Conservation (phyloP, 2,113 vertebrate species). For the Madoqua kirkii region DNA sequence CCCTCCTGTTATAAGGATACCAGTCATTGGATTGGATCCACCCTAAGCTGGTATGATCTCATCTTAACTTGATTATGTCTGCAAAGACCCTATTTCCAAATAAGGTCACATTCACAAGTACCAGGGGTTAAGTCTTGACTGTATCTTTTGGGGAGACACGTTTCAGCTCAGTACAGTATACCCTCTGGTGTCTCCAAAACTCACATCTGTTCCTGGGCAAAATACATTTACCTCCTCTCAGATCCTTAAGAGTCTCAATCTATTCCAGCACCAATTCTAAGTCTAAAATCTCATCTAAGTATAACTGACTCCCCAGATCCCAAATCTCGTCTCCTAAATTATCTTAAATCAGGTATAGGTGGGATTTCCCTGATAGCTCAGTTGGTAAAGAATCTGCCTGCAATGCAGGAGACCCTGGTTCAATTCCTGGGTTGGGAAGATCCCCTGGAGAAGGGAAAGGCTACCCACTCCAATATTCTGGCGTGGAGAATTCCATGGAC, state of each 20-base stretch:
- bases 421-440: no score
- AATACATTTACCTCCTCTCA: background rate
- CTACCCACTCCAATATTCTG: no score
- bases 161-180: background rate
- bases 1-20: background rate
- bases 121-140: background rate
- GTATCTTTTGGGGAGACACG: background rate
- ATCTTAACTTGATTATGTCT: background rate
- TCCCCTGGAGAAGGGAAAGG: no score
- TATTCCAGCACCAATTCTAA: background rate
- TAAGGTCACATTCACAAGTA: background rate
- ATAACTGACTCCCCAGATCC: background rate
- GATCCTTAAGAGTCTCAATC: background rate
- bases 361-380: no score
- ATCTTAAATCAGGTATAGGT: background rate
- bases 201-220: background rate
- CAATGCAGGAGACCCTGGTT: no score
- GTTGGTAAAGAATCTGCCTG: no score
- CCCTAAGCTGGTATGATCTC: background rate
- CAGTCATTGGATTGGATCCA: background rate
- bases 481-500: no score
- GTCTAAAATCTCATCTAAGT: constrained; percentile 10
- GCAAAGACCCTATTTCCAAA: background rate
- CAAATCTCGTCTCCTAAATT: background rate
- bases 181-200: background rate